Evolutionary conservation across 2,797 vertebrate genomes (phyloP), one percentile per base, ranked within the genome.

Genomic region (Avahi laniger): DNA sequence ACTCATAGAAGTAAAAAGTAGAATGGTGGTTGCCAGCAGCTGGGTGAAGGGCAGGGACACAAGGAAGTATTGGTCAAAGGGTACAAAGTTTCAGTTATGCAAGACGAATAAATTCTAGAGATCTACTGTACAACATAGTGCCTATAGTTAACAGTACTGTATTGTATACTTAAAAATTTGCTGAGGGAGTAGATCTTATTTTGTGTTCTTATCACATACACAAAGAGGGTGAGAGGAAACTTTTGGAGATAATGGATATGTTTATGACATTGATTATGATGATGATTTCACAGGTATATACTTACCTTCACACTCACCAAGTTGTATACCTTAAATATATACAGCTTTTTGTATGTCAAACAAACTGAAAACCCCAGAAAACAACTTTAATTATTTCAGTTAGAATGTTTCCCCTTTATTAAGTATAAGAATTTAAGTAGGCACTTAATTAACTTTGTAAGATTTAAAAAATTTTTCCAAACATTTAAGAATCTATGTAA

Each of bases 401-500:
- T 95, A 82, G 50, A 67, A 38, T 76, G 9, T 88, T 95, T 95
- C 91, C 41, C 43, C 7, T n/a, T 65, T 88, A 87, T 87, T 78
- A 52, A 79, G 33, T 57, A 35, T 48, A 91, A 76, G 46, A 91
- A 83, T 79, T 92, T 17, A 88, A 92, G 61, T 59, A 84, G 54
- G 43, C 4, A 10, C 14, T 83, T 84, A 89, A 65, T 88, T 82
- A 69, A 43, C 30, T 67, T 86, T 15, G 6, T 59, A 43, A 70
- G 38, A 54, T 52, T 91, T 61, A 26, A 35, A 69, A 70, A 63
- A 1, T 18, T 10, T 76, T 73, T 76, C 41, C 46, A 15, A 83
- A 83, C 28, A 61, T 52, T 96, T 87, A 78, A 70, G 38, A 63
- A 50, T 76, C 28, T 69, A 28, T 94, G 67, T 79, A 84, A 94